Evolutionary conservation across 2,888 invertebrate genomes (phyloP).

Genomic region (Octodonta nipae): DNA sequence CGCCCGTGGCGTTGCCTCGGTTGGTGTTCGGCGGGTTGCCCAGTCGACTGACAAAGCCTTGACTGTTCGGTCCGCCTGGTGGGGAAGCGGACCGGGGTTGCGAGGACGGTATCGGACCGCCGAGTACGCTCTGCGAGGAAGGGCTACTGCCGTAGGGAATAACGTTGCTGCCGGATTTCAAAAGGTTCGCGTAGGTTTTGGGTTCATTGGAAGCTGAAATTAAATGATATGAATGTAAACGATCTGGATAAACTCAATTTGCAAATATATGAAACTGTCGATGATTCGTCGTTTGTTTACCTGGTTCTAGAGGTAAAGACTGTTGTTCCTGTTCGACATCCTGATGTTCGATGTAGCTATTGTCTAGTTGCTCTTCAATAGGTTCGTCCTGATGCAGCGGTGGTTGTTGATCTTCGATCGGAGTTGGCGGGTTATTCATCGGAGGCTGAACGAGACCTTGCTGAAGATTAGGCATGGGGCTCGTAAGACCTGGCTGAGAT

Average conservation of each 20-base stretch:
- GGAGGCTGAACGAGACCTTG: slow-evolving; percentile 20
- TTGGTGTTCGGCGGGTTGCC: slow-evolving; percentile 5
- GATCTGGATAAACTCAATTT: not conserved
- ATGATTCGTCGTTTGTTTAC: slow-evolving; percentile 6
- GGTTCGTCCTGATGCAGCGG: slow-evolving; percentile 20
- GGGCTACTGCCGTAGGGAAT: slow-evolving; percentile 13
- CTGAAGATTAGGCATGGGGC: slow-evolving; percentile 21
- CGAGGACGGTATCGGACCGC: slow-evolving; percentile 3
- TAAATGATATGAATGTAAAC: slow-evolving; percentile 1
- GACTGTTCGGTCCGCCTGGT: not conserved
- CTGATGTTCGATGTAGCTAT: slow-evolving; percentile 18
- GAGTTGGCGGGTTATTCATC: slow-evolving; percentile 15
- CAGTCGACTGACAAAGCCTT: slow-evolving; percentile 4
- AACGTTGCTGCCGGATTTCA: slow-evolving; percentile 41
- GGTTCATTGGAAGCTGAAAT: slow-evolving; percentile 46
- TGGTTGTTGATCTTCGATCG: slow-evolving; percentile 22
- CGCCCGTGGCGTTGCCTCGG: slow-evolving; percentile 7
- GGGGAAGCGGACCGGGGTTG: slow-evolving; percentile 3
- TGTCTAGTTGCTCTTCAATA: slow-evolving; percentile 21
- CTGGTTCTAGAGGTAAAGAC: slow-evolving; percentile 13
- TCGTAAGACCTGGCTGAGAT: slow-evolving; percentile 10
- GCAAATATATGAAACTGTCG: not conserved
- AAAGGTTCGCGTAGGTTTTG: slow-evolving; percentile 77
- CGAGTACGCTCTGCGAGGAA: slow-evolving; percentile 3
- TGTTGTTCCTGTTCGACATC: slow-evolving; percentile 22